Evolutionary conservation across 2,113 vertebrate species (phyloP).

Genomic region (Microcebus jonahi): DNA sequence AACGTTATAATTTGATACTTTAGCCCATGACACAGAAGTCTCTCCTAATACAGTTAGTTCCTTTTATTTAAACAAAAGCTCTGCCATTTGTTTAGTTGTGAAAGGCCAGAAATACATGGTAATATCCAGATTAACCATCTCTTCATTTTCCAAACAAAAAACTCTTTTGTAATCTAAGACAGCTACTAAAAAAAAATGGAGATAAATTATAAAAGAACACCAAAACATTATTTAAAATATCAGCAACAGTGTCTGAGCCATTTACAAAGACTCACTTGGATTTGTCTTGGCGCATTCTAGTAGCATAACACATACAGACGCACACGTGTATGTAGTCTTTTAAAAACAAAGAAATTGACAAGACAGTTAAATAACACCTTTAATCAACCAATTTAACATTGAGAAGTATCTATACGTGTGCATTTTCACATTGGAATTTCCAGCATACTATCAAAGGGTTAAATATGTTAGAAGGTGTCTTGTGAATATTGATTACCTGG

Average conservation of each 20-base stretch:
- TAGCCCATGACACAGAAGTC: not conserved
- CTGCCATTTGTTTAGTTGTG: not conserved
- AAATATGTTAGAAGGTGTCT: not conserved
- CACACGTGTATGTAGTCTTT: not conserved
- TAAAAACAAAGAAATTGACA: not conserved
- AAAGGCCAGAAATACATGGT: not conserved
- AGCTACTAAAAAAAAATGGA: not conserved
- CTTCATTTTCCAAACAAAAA: not conserved
- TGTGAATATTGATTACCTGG: not conserved
- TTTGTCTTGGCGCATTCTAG: conserved; percentile 40
- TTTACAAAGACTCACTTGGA: not conserved
- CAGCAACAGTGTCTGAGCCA: not conserved
- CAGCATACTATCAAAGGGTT: not conserved
- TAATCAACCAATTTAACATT: not conserved
- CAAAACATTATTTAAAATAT: not conserved
- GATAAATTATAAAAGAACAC: not conserved
- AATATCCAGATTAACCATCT: not conserved
- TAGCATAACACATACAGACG: not conserved
- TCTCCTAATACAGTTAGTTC: not conserved
- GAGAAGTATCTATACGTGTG: not conserved
- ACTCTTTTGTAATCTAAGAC: not conserved
- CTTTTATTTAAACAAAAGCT: not conserved
- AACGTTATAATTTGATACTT: not conserved
- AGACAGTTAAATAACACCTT: not conserved
- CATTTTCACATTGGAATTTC: not conserved